A percentile compares a stretch with the other conserved stretches of the same genome.
These are phyloP conservation scores for Natator depressus DNA, from an alignment of 2,113 vertebrate species.

Conservation along the genomic window DNA sequence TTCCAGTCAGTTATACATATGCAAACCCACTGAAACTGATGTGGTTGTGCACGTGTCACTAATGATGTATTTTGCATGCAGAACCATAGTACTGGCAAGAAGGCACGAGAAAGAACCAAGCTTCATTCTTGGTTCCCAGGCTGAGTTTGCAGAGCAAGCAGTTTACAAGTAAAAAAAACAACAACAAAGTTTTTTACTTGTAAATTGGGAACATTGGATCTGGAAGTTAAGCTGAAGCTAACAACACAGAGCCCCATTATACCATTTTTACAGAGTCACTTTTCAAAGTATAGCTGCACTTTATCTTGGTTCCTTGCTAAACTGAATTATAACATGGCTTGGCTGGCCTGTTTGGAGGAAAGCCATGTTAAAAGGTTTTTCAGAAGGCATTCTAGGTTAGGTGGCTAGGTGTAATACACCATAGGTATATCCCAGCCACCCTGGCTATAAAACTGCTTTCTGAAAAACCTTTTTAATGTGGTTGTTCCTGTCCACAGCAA, in stretches of 20 bases:
- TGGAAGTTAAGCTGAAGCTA: not conserved
- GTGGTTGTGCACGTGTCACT: not conserved
- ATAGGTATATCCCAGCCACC: not conserved
- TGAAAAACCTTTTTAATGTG: not conserved
- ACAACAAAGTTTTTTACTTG: not conserved
- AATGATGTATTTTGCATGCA: not conserved
- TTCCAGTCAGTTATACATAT: not conserved
- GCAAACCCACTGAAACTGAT: not conserved
- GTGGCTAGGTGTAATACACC: not conserved
- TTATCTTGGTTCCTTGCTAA: not conserved
- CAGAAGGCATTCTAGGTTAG: not conserved
- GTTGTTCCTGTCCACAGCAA: not conserved
- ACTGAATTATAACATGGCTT: not conserved
- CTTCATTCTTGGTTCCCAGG: not conserved
- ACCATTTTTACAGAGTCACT: not conserved
- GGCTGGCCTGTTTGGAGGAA: not conserved
- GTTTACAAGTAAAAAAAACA: not conserved
- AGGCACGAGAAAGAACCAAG: not conserved
- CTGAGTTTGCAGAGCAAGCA: not conserved
- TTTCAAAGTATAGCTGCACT: not conserved
- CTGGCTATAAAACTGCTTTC: not conserved
- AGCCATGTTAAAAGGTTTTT: not conserved
- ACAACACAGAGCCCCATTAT: not conserved
- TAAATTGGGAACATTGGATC: not conserved
- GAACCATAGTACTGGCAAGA: not conserved